Conservation (phyloP, 1,140 invertebrate genomes). For the Aphelenchoides fujianensis region DNA sequence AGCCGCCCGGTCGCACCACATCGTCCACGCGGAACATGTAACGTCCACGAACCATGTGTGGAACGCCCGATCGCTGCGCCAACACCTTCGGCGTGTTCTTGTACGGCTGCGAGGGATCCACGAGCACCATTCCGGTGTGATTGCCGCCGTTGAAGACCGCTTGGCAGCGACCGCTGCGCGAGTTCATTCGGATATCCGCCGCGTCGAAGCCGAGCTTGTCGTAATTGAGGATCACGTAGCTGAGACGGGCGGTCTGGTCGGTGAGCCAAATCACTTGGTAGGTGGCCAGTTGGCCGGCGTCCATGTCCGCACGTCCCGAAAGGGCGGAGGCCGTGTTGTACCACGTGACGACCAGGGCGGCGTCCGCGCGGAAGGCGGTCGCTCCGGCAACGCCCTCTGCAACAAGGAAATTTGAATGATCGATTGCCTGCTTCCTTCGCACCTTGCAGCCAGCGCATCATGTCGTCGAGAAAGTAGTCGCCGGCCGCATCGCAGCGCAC, state of each 20-base stretch:
- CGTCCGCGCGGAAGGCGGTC: conserved; percentile 56
- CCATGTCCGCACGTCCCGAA: conserved; percentile 57
- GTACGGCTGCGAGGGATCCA: conserved; percentile 60
- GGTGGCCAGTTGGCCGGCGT: conserved; percentile 60
- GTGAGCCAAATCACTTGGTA: conserved; percentile 60
- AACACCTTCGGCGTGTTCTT: conserved; percentile 61
- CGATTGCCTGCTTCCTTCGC: conserved; percentile 8
- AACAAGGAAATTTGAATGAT: conserved; percentile 24
- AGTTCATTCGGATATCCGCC: conserved; percentile 59
- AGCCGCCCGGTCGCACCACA: conserved; percentile 59
- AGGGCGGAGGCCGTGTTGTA: conserved; percentile 61
- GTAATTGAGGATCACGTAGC: conserved; percentile 60
- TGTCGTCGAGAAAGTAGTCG: conserved; percentile 60
- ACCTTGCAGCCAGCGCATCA: conserved; percentile 61
- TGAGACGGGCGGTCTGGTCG: conserved; percentile 53
- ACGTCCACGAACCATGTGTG: conserved; percentile 59
- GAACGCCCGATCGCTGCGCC: conserved; percentile 58
- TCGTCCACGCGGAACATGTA: conserved; percentile 62
- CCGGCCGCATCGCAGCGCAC: conserved; percentile 56
- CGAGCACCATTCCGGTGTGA: conserved; percentile 59
- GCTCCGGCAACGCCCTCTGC: conserved; percentile 61
- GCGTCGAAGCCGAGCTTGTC: conserved; percentile 62
- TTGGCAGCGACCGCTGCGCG: conserved; percentile 53
- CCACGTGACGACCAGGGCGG: conserved; percentile 60
- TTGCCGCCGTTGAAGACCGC: conserved; percentile 61